These are phyloP conservation scores for Nephrotoma guestfalica DNA, from an alignment of 2,888 invertebrate genomes.

Conservation along the genomic window DNA sequence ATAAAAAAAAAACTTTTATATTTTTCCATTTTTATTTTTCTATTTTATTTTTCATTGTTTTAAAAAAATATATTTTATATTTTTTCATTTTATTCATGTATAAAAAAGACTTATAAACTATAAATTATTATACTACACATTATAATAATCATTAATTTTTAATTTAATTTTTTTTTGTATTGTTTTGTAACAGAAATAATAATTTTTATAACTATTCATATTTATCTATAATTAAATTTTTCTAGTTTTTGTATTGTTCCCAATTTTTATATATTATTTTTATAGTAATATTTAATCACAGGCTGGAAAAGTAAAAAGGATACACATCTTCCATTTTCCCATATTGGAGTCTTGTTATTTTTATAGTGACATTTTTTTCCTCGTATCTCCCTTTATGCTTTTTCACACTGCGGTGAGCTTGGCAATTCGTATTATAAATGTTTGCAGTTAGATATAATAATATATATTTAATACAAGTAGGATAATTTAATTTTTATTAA, in stretches of 20 bases:
- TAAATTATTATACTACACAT: background rate
- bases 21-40: background rate
- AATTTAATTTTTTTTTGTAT: background rate
- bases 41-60: background rate
- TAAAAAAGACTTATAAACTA: background rate
- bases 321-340: background rate
- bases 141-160: background rate
- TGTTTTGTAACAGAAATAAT: background rate
- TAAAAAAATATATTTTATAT: background rate
- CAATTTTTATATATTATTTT: background rate
- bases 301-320: background rate
- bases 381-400: background rate
- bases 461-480: background rate
- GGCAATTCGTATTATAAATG: background rate
- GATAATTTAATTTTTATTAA: background rate
- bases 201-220: background rate
- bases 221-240: background rate
- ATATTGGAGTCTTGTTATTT: background rate
- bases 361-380: background rate
- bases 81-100: background rate
- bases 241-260: background rate
- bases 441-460: background rate
- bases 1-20: background rate
- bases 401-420: background rate
- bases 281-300: background rate